Evolutionary conservation across 1,140 invertebrate species (phyloP).

Genomic region (Rhynchophorus ferrugineus): DNA sequence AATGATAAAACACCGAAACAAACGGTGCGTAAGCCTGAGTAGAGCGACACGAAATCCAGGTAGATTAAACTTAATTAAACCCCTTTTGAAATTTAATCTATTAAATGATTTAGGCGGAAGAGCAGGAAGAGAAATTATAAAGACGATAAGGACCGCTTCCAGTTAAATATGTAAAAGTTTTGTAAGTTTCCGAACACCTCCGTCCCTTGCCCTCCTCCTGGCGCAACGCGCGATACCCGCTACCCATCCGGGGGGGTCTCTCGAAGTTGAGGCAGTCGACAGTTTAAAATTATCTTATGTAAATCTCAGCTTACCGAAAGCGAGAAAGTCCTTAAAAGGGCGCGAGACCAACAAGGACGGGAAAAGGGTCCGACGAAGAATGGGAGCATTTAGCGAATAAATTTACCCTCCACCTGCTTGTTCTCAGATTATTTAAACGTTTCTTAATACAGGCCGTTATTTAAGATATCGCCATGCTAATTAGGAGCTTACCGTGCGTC

Average conservation of each 20-base stretch:
- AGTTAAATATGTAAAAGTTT: conserved; percentile 33
- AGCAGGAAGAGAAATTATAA: conserved; percentile 14
- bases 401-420: conserved; percentile 39
- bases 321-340: conserved; percentile 17
- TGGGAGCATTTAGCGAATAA: conserved; percentile 39
- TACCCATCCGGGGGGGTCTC: too few relatives aligned
- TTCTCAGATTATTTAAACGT: conserved; percentile 42
- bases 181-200: conserved; percentile 26
- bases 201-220: not conserved
- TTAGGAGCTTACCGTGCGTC: conserved; percentile 32
- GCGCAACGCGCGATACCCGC: too few relatives aligned
- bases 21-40: too few relatives aligned
- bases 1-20: too few relatives aligned
- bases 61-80: conserved; percentile 1
- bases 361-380: conserved; percentile 35
- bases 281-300: conserved; percentile 40
- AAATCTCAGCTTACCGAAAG: conserved; percentile 35
- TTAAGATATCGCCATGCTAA: conserved; percentile 40
- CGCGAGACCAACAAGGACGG: conserved; percentile 7
- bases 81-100: not conserved
- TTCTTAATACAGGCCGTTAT: conserved; percentile 42
- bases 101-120: conserved; percentile 13
- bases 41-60: too few relatives aligned
- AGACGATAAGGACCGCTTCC: conserved; percentile 20
- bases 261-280: too few relatives aligned